Base-by-base conservation (phyloP, 2,888 invertebrate species). In the Plagodis pulveraria region DNA sequence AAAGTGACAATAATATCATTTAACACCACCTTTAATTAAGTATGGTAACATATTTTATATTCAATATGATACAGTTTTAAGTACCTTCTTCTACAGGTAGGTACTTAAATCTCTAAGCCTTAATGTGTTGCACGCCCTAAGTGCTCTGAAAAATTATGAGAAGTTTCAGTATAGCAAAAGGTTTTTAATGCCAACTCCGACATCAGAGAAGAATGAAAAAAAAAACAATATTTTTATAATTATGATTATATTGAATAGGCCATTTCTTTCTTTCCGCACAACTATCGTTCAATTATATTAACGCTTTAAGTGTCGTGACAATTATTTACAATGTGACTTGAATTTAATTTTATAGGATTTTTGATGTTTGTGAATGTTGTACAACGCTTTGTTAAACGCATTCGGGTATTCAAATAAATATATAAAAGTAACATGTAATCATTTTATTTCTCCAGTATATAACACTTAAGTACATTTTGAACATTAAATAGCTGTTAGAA, bases 281-380 rank as follows among this genome's bases (percentile, higher is more conserved):
- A 86, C 84, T 86, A 83, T 85, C 70, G 87, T 86, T 91, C 91
- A 91, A 91, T 91, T 91, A 89, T 76, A 87, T 75, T 71, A 80
- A 84, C 77, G 91, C 91, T 91, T 90, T 91, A 90, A 88, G 82
- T 91, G 91, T 90, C 80, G 88, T 89, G 73, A 81, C 77, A 81
- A 82, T 87, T 84, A 85, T 87, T 87, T 87, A 88, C 80, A 86
- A 84, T 80, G 82, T 87, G 74, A 74, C 80, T 82, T 83, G 67
- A 78, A 81, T 75, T 83, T 84, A 81, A 81, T 89, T 90, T 89
- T 89, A 85, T 89, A 89, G 83, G 76, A 76, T 69, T 88, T 86
- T 89, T 89, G 81, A 90, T 87, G 87, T 89, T 83, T 86, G 84
- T 86, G 82, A 89, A 58, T 77, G 84, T 86, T 90, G 88, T 90